Conservation (phyloP, 2,888 invertebrate species). For the Orthosia gracilis region DNA sequence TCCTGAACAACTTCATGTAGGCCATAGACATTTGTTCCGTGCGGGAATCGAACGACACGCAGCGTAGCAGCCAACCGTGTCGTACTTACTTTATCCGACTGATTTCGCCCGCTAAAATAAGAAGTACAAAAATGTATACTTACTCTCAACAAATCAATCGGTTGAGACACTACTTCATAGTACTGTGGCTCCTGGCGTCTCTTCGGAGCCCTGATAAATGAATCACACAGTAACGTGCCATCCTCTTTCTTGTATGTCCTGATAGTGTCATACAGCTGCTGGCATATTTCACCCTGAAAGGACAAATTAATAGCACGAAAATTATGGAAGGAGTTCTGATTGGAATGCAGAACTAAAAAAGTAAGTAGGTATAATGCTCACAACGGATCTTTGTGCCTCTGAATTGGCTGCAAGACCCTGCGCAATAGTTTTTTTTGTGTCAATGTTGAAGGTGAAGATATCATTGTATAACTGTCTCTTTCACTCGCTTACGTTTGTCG, state of each 20-base stretch:
- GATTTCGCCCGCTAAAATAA: not conserved
- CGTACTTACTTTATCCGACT: not conserved
- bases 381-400: too few species aligned
- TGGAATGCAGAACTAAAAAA: not conserved
- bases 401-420: too few species aligned
- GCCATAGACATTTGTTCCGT: too few species aligned
- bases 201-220: slow-evolving; percentile 98
- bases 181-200: slow-evolving; percentile 97
- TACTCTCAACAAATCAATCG: slow-evolving; percentile 97
- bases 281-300: slow-evolving; percentile 95
- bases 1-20: too few species aligned
- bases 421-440: too few species aligned
- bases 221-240: slow-evolving; percentile 97
- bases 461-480: too few species aligned
- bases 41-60: too few species aligned
- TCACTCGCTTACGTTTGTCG: too few species aligned
- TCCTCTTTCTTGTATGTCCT: slow-evolving; percentile 98
- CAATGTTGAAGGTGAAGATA: too few species aligned
- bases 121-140: slow-evolving; percentile 56
- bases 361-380: too few species aligned
- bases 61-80: too few species aligned
- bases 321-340: not conserved
- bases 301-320: not conserved
- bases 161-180: slow-evolving; percentile 97
- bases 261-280: slow-evolving; percentile 98